Conservation (phyloP, 2,113 vertebrate genomes). For the Cololabis saira region DNA sequence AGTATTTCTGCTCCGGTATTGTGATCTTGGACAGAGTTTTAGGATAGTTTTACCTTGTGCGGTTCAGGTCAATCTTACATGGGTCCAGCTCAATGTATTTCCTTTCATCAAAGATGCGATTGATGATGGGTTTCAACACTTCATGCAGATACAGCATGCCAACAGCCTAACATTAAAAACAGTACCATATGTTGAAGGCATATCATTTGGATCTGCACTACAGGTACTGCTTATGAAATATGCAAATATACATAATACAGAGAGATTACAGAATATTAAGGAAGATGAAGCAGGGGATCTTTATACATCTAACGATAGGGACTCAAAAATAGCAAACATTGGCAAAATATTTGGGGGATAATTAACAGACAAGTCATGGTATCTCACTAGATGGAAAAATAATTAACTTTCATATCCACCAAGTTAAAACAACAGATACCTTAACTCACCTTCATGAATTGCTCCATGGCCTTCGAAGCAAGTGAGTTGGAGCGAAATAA, state of each 20-base stretch:
- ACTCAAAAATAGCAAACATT: not conserved
- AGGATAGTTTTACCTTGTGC: conserved; percentile 77
- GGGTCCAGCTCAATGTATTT: conserved; percentile 94
- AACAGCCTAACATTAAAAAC: conserved; percentile 82
- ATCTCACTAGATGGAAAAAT: conserved; percentile 4
- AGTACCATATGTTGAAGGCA: conserved; percentile 33
- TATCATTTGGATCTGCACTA: conserved; percentile 8
- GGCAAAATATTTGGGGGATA: not conserved
- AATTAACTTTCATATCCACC: not conserved
- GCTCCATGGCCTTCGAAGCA: conserved; percentile 93
- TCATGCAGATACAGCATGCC: conserved; percentile 92
- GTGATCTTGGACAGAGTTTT: not conserved
- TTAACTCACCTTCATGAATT: conserved; percentile 90
- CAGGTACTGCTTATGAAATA: not conserved
- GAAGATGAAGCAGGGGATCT: not conserved
- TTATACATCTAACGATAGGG: not conserved
- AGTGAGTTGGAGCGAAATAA: conserved; percentile 92
- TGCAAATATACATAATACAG: not conserved
- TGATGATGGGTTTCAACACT: conserved; percentile 86
- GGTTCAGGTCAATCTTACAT: conserved; percentile 88
- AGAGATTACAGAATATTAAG: conserved; percentile 6
- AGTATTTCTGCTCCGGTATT: not conserved
- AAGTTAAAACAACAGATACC: not conserved
- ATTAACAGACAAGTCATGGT: not conserved
- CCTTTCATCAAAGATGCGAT: conserved; percentile 90